Percentiles rank a stretch among this genome's conserved stretches.
phyloP scores from a whole-genome alignment of 2,797 vertebrate genomes.

The Ctenopoma kingsleyae region DNA sequence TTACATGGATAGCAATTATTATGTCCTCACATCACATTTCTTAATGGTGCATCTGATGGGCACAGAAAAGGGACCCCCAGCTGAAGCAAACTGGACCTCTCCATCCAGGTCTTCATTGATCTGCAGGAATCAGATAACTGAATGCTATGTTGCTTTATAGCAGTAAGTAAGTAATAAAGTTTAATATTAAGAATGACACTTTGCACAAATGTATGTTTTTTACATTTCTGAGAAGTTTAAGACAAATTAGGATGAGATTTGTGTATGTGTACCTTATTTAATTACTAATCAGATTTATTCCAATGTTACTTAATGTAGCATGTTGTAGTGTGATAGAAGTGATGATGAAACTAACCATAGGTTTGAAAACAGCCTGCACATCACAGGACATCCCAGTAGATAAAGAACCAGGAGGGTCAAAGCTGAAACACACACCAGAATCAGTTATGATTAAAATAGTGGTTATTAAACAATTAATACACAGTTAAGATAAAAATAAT shows the following conservation, averaged over 20 bases:
- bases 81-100: slow-evolving; percentile 87
- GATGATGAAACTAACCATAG: slow-evolving; percentile 84
- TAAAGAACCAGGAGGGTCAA: slow-evolving; percentile 88
- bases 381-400: slow-evolving; percentile 92
- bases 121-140: slow-evolving; percentile 74
- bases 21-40: slow-evolving; percentile 87
- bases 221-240: neutral
- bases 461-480: neutral
- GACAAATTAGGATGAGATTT: neutral
- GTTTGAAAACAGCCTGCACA: slow-evolving; percentile 87
- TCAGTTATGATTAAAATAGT: slow-evolving; percentile 4
- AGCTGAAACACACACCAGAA: slow-evolving; percentile 81
- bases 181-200: neutral
- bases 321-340: neutral
- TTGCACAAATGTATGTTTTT: neutral
- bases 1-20: neutral
- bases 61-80: slow-evolving; percentile 88
- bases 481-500: neutral
- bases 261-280: neutral
- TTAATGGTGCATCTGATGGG: slow-evolving; percentile 90
- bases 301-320: neutral
- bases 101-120: slow-evolving; percentile 90
- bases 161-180: slow-evolving; percentile 12
- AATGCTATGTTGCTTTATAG: slow-evolving; percentile 7
- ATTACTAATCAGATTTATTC: neutral